Conservation (phyloP, 2,113 vertebrate genomes). For the Psittacus erithacus region DNA sequence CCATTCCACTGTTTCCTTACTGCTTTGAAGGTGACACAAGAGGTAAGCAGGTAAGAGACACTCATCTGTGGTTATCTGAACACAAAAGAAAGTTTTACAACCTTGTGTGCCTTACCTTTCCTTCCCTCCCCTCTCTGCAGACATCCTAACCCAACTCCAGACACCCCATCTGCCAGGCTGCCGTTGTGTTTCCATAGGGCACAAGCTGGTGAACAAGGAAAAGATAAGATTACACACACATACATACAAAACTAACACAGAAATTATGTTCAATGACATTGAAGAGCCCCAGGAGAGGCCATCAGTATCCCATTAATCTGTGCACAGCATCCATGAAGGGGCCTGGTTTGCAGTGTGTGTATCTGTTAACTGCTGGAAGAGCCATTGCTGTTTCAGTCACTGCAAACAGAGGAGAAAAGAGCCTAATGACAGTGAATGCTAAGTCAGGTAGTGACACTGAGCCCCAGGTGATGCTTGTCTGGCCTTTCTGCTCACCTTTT, state of each 20-base stretch:
- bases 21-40: background rate
- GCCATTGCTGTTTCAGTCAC: background rate
- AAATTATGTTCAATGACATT: background rate
- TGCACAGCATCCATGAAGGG: background rate
- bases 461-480: fast-evolving
- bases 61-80: background rate
- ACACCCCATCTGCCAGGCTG: background rate
- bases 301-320: background rate
- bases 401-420: background rate
- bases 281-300: background rate
- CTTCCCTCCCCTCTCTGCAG: background rate
- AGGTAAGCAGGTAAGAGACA: background rate
- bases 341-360: background rate
- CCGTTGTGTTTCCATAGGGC: background rate
- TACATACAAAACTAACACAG: background rate
- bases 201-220: background rate
- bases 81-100: background rate
- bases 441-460: background rate
- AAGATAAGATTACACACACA: background rate
- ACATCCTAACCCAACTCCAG: too few species aligned
- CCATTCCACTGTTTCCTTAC: background rate
- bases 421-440: background rate
- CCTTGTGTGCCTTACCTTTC: background rate
- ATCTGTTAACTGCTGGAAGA: background rate
- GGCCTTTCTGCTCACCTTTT: background rate